phyloP scores from a whole-genome alignment of 2,888 invertebrate genomes.

The Andrena dorsata region DNA sequence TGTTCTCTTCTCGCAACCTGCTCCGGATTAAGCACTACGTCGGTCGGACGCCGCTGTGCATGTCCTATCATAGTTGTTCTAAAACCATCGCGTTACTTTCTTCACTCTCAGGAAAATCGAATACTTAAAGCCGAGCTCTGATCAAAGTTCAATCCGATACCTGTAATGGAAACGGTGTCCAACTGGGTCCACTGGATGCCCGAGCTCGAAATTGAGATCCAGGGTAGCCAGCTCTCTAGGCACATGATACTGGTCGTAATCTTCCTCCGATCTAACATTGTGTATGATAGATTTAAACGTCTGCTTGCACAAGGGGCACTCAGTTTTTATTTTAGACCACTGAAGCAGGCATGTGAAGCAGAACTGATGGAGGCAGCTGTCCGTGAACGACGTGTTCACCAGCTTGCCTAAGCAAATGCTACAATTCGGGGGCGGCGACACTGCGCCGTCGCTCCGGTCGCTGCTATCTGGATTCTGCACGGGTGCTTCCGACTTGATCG shows the following conservation, averaged over 20 bases:
- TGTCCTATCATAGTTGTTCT: slow-evolving; percentile 91
- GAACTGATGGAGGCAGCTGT: slow-evolving; percentile 97
- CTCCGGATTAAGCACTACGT: slow-evolving; percentile 81
- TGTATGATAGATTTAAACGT: slow-evolving; percentile 96
- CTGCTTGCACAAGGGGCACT: slow-evolving; percentile 97
- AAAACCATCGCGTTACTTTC: slow-evolving; percentile 51
- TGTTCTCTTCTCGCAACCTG: slow-evolving; percentile 77
- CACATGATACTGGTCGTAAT: slow-evolving; percentile 93
- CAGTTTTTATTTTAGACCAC: slow-evolving; percentile 98
- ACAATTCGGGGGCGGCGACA: slow-evolving; percentile 94
- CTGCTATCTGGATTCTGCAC: slow-evolving; percentile 86
- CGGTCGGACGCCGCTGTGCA: slow-evolving; percentile 85
- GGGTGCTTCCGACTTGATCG: slow-evolving; percentile 77
- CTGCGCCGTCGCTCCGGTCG: slow-evolving; percentile 86
- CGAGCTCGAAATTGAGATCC: slow-evolving; percentile 74
- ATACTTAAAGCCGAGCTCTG: background rate
- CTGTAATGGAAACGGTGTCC: slow-evolving; percentile 70
- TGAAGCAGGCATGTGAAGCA: slow-evolving; percentile 96
- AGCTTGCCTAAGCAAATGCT: slow-evolving; percentile 96
- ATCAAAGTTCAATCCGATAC: slow-evolving; percentile 46
- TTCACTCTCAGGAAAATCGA: background rate
- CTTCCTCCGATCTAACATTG: slow-evolving; percentile 94
- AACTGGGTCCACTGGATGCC: slow-evolving; percentile 62
- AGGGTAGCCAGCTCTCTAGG: slow-evolving; percentile 79
- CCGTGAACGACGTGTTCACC: slow-evolving; percentile 95